phyloP scores from a whole-genome alignment of 2,113 vertebrate species.

The Microtus oregoni region DNA sequence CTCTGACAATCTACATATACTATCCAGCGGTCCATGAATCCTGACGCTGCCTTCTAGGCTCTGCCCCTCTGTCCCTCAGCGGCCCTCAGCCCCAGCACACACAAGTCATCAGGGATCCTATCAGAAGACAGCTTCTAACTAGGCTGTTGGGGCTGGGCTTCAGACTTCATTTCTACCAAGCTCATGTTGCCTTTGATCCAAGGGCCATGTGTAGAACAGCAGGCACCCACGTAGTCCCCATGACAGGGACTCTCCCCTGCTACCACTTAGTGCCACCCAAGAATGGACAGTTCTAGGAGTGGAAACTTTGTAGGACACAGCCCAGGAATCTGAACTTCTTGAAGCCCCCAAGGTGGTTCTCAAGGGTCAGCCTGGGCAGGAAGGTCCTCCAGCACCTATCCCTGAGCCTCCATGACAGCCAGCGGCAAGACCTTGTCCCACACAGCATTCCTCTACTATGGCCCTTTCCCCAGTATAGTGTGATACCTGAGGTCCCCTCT shows the following conservation, averaged over 20 bases:
- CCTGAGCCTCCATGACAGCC: neutral
- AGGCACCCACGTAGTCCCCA: neutral
- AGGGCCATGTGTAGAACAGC: neutral
- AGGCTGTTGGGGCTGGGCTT: neutral
- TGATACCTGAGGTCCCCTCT: neutral
- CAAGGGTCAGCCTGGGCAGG: neutral
- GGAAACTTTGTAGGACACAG: neutral
- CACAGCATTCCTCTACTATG: no score
- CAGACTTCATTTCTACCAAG: neutral
- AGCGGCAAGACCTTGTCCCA: neutral
- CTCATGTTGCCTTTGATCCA: neutral
- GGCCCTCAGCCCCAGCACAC: neutral
- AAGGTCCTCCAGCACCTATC: neutral
- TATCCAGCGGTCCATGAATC: neutral
- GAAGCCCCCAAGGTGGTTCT: neutral
- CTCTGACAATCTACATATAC: neutral
- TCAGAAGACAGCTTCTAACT: conserved; percentile 44
- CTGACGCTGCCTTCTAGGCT: neutral
- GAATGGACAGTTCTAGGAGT: neutral
- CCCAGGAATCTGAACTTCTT: neutral
- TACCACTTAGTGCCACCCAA: neutral
- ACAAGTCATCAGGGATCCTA: conserved; percentile 48
- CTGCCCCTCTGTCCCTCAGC: neutral
- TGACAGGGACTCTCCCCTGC: rapidly evolving
- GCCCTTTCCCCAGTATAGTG: neutral